phyloP scores from a whole-genome alignment of 2,113 vertebrate species.

The Salminus brasiliensis region DNA sequence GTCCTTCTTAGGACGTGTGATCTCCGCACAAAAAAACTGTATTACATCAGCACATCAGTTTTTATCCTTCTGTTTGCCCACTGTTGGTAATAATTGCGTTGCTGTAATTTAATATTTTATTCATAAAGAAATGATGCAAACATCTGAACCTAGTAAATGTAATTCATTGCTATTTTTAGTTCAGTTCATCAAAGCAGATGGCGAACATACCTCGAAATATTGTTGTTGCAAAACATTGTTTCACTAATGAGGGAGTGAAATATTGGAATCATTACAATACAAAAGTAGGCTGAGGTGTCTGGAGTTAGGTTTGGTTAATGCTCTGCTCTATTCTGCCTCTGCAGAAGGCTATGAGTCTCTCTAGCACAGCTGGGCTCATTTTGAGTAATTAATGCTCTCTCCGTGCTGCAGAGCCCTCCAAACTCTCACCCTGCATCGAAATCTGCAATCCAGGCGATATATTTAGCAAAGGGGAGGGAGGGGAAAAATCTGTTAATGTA shows the following conservation, averaged over 20 bases:
- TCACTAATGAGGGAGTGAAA: not conserved
- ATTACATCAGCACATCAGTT: not conserved
- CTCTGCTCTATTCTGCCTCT: not conserved
- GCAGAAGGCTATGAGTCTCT: slow-evolving; percentile 20
- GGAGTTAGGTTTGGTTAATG: not conserved
- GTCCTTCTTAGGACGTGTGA: not conserved
- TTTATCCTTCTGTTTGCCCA: not conserved
- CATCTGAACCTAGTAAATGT: not conserved
- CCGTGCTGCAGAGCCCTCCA: slow-evolving; percentile 48
- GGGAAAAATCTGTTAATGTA: slow-evolving; percentile 79
- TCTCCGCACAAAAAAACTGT: not conserved
- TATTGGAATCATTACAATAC: not conserved
- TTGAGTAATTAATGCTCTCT: slow-evolving; percentile 69
- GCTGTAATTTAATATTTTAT: not conserved
- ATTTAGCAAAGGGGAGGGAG: slow-evolving; percentile 81
- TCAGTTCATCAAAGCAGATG: not conserved
- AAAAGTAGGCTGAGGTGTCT: not conserved
- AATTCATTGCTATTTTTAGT: not conserved
- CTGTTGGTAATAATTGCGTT: not conserved
- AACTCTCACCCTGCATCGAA: slow-evolving; percentile 64
- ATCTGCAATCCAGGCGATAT: slow-evolving; percentile 77
- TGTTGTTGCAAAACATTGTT: not conserved
- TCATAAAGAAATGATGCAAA: too few species aligned
- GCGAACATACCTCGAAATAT: not conserved
- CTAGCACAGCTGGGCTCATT: slow-evolving; percentile 55